A percentile compares a stretch with the other conserved stretches of the same genome.
These are phyloP conservation scores for Yoshiicerus persimilis DNA, from an alignment of 1,140 invertebrate species.

Conservation along the genomic window DNA sequence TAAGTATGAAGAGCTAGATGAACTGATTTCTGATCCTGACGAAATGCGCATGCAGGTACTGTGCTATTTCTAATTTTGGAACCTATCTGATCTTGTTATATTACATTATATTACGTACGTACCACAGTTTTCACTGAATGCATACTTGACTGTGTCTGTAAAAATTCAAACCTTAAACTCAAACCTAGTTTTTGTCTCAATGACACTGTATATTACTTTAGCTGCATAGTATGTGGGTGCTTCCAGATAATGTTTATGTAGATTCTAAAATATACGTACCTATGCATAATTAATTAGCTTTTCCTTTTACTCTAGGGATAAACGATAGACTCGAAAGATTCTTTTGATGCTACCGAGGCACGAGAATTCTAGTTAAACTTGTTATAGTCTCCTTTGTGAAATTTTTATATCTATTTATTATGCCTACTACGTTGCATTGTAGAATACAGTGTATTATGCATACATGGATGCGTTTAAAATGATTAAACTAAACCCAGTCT, in stretches of 20 bases:
- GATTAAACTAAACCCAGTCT: too few relatives aligned
- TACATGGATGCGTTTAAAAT: too few relatives aligned
- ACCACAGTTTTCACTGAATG: not conserved
- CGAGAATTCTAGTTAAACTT: too few relatives aligned
- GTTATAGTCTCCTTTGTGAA: not conserved
- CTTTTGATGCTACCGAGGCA: not conserved
- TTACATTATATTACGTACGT: too few relatives aligned
- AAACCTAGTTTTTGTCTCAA: not conserved
- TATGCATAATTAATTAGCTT: not conserved
- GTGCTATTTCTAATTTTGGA: not conserved
- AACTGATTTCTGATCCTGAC: conserved; percentile 86
- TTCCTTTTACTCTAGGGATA: not conserved
- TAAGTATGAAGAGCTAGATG: conserved; percentile 75
- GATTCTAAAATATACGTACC: not conserved
- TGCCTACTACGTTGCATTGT: too few relatives aligned
- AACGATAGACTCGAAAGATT: not conserved
- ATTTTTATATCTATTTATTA: too few relatives aligned
- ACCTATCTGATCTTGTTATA: not conserved
- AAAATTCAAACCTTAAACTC: not conserved
- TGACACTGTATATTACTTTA: not conserved
- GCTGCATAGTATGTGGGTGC: not conserved
- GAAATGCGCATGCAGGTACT: conserved; percentile 87
- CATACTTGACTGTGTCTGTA: not conserved
- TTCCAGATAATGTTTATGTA: not conserved
- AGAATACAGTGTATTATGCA: too few relatives aligned